These are phyloP conservation scores for Lytechinus variegatus DNA, from an alignment of 35 echinoderm and acorn worm genomes.

Conservation along the genomic window DNA sequence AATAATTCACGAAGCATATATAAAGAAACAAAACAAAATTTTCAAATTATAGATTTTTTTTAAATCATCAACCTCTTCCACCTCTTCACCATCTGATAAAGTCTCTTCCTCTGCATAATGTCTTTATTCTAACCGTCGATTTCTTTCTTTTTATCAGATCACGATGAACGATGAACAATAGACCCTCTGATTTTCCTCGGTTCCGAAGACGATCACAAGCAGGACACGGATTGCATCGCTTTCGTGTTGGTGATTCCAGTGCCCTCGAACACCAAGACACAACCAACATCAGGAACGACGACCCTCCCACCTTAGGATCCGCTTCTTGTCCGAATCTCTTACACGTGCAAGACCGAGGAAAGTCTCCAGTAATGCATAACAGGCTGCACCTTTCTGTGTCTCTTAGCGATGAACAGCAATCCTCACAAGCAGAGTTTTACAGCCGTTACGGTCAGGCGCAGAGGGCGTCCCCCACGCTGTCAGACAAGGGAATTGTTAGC, in stretches of 20 bases:
- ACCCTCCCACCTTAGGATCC: neutral
- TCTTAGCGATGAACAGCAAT: constrained; percentile 60
- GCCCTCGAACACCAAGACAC: neutral
- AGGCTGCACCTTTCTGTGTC: constrained; percentile 62
- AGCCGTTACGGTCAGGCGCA: constrained; percentile 51
- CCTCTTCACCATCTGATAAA: too few relatives aligned
- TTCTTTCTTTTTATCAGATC: neutral
- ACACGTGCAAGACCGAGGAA: constrained; percentile 4
- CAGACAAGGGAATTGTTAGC: constrained; percentile 29
- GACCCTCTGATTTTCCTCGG: neutral
- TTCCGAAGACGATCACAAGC: constrained; percentile 23
- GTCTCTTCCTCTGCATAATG: too few relatives aligned
- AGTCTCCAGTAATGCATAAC: constrained; percentile 36
- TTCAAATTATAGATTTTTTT: too few relatives aligned
- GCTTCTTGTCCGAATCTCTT: constrained; percentile 60
- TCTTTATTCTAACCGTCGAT: neutral
- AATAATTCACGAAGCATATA: too few relatives aligned
- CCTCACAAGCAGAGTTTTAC: constrained; percentile 49
- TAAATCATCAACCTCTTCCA: too few relatives aligned
- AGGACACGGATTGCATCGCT: neutral
- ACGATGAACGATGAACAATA: constrained; percentile 27
- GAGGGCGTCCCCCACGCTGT: constrained; percentile 32
- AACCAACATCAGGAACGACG: too few relatives aligned
- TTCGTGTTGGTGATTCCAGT: constrained; percentile 30
- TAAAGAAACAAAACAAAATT: too few relatives aligned